Evolutionary conservation across 2,797 vertebrate genomes (phyloP), one percentile per base, ranked within the genome.

Genomic region (Lagorchestes hirsutus): DNA sequence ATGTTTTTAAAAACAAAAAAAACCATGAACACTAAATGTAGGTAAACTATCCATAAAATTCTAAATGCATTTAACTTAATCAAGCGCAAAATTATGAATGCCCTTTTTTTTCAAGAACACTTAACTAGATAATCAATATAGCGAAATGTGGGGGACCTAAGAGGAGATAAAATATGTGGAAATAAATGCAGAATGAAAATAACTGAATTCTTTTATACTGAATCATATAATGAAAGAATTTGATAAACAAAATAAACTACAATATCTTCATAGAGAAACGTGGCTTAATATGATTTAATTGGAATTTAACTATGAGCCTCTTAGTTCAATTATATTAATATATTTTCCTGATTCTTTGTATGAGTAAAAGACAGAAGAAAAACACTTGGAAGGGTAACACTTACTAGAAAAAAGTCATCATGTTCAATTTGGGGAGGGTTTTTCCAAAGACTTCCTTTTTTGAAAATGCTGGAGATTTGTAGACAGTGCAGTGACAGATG

Each of bases 331-430:
- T 90, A 46, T 82, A 46, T 82, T 82, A 27, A 82, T 24, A 10
- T 46, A 82, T 46, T 82, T 82, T 56, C 40, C 74, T 46, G n/a
- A 82, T 22, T 67, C 13, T 67, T 40, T 82, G 22, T 40, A 24
- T 4, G 6, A 82, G 46, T 40, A 82, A 46, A 40, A 82, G 74
- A 82, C 11, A 14, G 40, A 82, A 40, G 40, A 6, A 93, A 31
- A 96, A n/a, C 18, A 95, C 6, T 0, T 74, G 55, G 95, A 95
- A 97, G 22, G 11, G 56, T 90, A 91, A 96, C 98, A 99, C 99
- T 99, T 98, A 99, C 99, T 98, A 98, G 98, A 98, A 95, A 98
- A 95, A 99, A 98, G n/a, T 99, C 98, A 95, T 99, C 95, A 97
- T 99, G 96, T 98, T 98, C 99, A 97, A 98, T 98, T 95, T 98